Base-by-base conservation (phyloP, 92 coral and sea anemone genomes). In the Zoanthus sociatus region DNA sequence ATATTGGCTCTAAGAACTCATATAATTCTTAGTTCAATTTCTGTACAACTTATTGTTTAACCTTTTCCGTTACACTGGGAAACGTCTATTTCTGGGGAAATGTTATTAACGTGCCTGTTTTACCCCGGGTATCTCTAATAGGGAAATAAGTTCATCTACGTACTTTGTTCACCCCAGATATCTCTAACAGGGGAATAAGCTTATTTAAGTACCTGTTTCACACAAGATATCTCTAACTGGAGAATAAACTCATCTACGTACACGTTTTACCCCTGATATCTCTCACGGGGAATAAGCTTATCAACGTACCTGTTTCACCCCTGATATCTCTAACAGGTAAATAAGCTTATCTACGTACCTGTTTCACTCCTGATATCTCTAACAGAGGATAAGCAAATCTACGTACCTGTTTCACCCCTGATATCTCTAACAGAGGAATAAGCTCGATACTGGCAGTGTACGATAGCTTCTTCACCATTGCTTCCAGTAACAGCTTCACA, bases 391-490 rank as follows among this genome's bases (percentile, higher is more conserved):
- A 26, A 15, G 7, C 76, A 44, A 14, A 37, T 33, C 17, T 12
- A 50, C 91, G 11, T 11, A 92, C 98, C 96, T 94, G 95, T 79
- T 96, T 96, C 18, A 96, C 98, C 37, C 98, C 98, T 26, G 98
- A 92, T 9, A 96, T 92, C 76, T 94, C 96, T 98, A 96, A 88
- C 20, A 96, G 93, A 7, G 98, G 98, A 70, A 95, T 93, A 26
- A 97, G 98, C 83, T 97, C 99, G 84, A 97, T 77, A 71, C 91
- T 92, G 13, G 98, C 94, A 11, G 98, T 96, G 93, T 85, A 97
- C 1, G 97, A 88, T 31, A 97, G 83, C 83, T 90, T 94, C 77
- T 93, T 95, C 47, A 97, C 95, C 91, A 97, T 89, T 31, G 96
- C 94, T 79, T 97, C 99, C 13, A 97, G 90, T 17, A 97, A 89